These are phyloP conservation scores for Myathropa florea DNA, from an alignment of 2,888 invertebrate genomes.

Conservation along the genomic window DNA sequence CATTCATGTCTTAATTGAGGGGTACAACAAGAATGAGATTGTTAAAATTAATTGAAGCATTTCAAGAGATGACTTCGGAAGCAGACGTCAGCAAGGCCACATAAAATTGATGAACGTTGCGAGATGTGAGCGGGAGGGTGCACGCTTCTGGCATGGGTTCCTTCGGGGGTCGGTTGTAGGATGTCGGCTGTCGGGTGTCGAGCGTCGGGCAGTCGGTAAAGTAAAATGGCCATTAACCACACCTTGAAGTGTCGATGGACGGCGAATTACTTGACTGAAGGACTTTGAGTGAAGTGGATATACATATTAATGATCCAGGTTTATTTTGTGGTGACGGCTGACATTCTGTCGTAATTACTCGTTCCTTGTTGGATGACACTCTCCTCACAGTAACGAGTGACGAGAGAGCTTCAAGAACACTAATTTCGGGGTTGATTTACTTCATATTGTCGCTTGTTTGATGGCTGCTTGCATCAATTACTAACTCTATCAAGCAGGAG, in stretches of 20 bases:
- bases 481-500: not conserved
- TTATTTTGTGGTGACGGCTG: not conserved
- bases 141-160: not conserved
- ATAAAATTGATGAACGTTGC: not conserved
- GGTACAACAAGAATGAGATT: slow-evolving; percentile 33
- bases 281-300: not conserved
- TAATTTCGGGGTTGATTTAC: not conserved
- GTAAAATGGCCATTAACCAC: not conserved
- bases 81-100: not conserved
- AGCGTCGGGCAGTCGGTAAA: not conserved
- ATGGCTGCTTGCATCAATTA: not conserved
- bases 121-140: not conserved
- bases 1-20: slow-evolving; percentile 34
- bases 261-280: not conserved
- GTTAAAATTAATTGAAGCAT: slow-evolving; percentile 44
- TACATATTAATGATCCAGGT: not conserved
- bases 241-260: not conserved
- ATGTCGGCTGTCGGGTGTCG: not conserved
- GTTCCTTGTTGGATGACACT: not conserved
- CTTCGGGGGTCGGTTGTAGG: not conserved
- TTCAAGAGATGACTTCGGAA: not conserved
- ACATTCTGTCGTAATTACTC: not conserved
- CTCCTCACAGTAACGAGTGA: not conserved
- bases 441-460: not conserved
- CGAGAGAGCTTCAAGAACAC: not conserved